Percentiles rank a stretch among this genome's conserved stretches.
Conservation (phyloP, 2,888 invertebrate species). For the Globia sparganii region DNA sequence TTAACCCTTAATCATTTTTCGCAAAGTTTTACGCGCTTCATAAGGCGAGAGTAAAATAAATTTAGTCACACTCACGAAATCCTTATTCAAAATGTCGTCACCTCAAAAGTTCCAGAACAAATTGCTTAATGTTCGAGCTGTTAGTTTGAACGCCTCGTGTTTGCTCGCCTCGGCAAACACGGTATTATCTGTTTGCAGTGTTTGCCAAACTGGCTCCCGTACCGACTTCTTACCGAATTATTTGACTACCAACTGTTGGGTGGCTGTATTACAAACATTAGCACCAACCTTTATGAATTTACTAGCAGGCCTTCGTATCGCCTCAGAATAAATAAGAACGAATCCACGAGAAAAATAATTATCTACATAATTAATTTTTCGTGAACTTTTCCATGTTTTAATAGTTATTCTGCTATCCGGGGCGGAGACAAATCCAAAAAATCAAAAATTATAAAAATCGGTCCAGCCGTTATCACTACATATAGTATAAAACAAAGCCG, state of each 20-base stretch:
- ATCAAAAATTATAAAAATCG: no score
- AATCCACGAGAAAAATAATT: no score
- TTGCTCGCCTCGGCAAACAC: conserved; percentile 64
- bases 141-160: conserved; percentile 62
- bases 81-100: conserved; percentile 53
- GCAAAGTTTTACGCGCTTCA: conserved; percentile 12
- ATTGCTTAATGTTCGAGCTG: conserved; percentile 66
- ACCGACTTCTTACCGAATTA: conserved; percentile 60
- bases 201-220: conserved; percentile 61
- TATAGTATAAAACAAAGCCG: no score
- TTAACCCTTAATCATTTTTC: conserved; percentile 24
- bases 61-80: conserved; percentile 25
- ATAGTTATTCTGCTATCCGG: no score
- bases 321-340: no score
- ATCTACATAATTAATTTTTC: no score
- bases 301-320: no score
- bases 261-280: conserved; percentile 31
- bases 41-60: conserved; percentile 35
- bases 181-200: conserved; percentile 68
- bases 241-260: conserved; percentile 55
- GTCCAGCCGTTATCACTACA: no score
- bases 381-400: no score
- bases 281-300: conserved; percentile 27
- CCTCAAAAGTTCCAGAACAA: conserved; percentile 64
- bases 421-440: no score